Conservation (phyloP, 2,888 invertebrate species). For the Andrena marginata region DNA sequence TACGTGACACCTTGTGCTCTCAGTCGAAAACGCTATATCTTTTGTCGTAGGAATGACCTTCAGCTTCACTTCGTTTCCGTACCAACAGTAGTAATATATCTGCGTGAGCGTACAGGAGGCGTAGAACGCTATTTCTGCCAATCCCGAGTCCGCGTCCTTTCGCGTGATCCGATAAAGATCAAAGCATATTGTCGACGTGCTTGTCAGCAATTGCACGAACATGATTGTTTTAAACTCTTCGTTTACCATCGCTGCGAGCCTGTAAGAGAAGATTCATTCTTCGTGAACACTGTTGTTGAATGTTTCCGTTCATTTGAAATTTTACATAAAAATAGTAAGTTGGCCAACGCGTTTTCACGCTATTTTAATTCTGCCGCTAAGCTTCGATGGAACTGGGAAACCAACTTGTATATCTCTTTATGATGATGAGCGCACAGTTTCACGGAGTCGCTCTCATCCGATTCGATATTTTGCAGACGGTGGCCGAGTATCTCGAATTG, state of each 20-base stretch:
- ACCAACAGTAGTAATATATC: slow-evolving; percentile 76
- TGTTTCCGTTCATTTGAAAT: no score
- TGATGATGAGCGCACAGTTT: slow-evolving; percentile 48
- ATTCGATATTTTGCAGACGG: slow-evolving; percentile 26
- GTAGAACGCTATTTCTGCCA: slow-evolving; percentile 15
- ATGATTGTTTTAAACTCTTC: slow-evolving; percentile 30
- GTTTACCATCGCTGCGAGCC: slow-evolving; percentile 39
- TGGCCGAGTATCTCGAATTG: slow-evolving; percentile 71
- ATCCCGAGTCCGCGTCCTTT: not conserved
- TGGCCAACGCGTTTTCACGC: no score
- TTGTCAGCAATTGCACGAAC: slow-evolving; percentile 47
- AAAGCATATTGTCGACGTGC: slow-evolving; percentile 42
- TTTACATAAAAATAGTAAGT: no score
- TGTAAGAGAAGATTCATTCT: not conserved
- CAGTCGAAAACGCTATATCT: not conserved
- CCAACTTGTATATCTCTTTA: slow-evolving; percentile 52
- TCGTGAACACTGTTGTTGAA: not conserved
- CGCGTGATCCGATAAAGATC: slow-evolving; percentile 40
- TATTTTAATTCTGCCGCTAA: no score
- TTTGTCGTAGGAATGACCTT: slow-evolving; percentile 27
- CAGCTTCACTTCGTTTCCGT: slow-evolving; percentile 73
- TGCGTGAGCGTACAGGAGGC: slow-evolving; percentile 55
- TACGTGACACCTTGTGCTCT: not conserved
- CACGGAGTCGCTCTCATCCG: not conserved
- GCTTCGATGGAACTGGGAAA: not conserved